phyloP scores from a whole-genome alignment of 2,797 vertebrate species.

The Xiphorhynchus erythropygius region DNA sequence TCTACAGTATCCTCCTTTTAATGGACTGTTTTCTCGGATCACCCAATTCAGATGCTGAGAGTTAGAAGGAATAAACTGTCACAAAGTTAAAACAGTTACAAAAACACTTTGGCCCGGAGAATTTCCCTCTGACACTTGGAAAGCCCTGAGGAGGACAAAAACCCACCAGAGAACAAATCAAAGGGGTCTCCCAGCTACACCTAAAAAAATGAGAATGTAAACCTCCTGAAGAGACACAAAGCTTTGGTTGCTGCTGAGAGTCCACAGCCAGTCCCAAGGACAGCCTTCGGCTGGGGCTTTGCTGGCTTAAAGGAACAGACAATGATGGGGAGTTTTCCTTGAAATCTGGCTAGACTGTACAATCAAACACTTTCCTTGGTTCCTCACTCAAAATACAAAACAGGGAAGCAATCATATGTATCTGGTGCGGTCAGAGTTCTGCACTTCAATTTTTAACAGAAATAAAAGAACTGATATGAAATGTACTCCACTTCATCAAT shows the following conservation, averaged over 20 bases:
- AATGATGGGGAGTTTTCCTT: not conserved
- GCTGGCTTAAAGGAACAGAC: not conserved
- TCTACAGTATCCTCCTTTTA: slow-evolving; percentile 65
- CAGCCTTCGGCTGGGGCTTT: not conserved
- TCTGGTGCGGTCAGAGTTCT: not conserved
- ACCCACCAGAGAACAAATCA: not conserved
- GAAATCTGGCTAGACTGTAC: not conserved
- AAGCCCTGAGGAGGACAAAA: not conserved
- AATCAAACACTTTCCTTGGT: not conserved
- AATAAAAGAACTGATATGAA: not conserved
- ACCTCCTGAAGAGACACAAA: not conserved
- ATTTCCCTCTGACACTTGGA: slow-evolving; percentile 28
- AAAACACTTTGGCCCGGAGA: not conserved
- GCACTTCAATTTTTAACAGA: not conserved
- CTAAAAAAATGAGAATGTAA: not conserved
- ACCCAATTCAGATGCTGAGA: slow-evolving; percentile 40
- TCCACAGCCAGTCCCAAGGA: not conserved
- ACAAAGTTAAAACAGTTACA: slow-evolving; percentile 50
- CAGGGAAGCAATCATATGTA: not conserved
- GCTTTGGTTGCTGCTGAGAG: not conserved
- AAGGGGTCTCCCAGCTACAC: not conserved
- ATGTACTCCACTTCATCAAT: not conserved
- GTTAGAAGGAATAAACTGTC: slow-evolving; percentile 36
- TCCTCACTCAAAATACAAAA: not conserved
- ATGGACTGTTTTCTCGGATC: slow-evolving; percentile 58